Percentiles rank a stretch among this genome's conserved stretches.
These are phyloP conservation scores for Mirza zaza DNA, from an alignment of 2,113 vertebrate species.

Conservation along the genomic window DNA sequence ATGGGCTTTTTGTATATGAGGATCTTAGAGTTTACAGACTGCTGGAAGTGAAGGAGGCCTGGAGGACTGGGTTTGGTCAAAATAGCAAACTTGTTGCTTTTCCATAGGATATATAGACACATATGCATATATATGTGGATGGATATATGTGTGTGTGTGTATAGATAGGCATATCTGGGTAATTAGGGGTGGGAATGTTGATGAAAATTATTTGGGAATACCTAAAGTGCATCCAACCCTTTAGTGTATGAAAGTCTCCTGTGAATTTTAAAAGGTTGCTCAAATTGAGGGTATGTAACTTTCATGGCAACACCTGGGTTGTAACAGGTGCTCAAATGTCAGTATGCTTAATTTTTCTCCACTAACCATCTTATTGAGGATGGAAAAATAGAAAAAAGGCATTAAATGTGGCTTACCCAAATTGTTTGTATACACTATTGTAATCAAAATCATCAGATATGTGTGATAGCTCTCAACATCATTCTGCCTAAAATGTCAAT, in stretches of 20 bases:
- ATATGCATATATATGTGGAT: too few relatives aligned
- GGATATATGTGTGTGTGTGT: too few relatives aligned
- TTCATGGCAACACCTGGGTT: not conserved
- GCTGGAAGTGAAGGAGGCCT: not conserved
- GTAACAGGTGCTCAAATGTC: not conserved
- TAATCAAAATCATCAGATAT: slow-evolving; percentile 39
- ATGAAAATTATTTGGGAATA: not conserved
- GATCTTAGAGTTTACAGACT: not conserved
- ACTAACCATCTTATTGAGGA: not conserved
- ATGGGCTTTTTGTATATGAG: not conserved
- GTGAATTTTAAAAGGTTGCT: not conserved
- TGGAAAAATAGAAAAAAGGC: not conserved
- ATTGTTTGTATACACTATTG: slow-evolving; percentile 26
- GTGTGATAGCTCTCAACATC: not conserved
- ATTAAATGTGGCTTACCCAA: not conserved
- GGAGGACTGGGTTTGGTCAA: not conserved
- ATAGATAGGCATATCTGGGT: not conserved
- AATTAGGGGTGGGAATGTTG: not conserved
- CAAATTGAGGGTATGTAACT: not conserved
- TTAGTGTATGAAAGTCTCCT: not conserved
- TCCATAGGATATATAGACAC: not conserved
- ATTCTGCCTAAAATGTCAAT: slow-evolving; percentile 59
- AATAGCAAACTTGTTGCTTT: not conserved
- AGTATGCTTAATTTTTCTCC: not conserved
- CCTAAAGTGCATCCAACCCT: not conserved